Percentiles rank a stretch among this genome's conserved stretches.
Evolutionary conservation across 2,113 vertebrate species (phyloP).

Genomic region (Xiphias gladius): DNA sequence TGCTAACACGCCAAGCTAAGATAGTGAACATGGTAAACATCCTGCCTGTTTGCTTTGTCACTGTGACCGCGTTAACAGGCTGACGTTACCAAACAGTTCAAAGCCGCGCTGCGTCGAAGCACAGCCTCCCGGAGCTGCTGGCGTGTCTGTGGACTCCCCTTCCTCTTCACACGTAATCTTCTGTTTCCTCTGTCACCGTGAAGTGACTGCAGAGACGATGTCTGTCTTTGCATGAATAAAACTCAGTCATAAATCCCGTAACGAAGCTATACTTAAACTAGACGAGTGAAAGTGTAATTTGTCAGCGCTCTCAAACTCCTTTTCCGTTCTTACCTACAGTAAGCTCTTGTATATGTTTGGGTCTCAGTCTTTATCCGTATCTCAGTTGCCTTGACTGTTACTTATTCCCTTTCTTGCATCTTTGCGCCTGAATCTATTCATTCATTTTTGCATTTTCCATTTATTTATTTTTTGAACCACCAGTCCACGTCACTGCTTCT

Average conservation of each 20-base stretch:
- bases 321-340: too few relatives aligned
- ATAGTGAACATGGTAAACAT: too few relatives aligned
- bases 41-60: not conserved
- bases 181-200: not conserved
- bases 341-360: not conserved
- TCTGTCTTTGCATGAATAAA: not conserved
- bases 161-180: not conserved
- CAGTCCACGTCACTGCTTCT: not conserved
- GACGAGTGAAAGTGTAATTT: not conserved
- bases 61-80: not conserved
- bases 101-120: not conserved
- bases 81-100: not conserved
- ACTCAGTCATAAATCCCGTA: not conserved
- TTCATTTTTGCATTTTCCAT: not conserved
- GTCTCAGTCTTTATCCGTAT: not conserved
- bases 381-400: not conserved
- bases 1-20: not conserved
- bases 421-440: not conserved
- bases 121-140: not conserved
- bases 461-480: not conserved
- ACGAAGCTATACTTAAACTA: not conserved
- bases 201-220: not conserved
- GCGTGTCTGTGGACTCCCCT: too few relatives aligned
- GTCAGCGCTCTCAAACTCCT: not conserved
- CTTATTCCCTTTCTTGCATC: not conserved